Conservation (phyloP, 2,888 invertebrate species). For the Aricia artaxerxes region DNA sequence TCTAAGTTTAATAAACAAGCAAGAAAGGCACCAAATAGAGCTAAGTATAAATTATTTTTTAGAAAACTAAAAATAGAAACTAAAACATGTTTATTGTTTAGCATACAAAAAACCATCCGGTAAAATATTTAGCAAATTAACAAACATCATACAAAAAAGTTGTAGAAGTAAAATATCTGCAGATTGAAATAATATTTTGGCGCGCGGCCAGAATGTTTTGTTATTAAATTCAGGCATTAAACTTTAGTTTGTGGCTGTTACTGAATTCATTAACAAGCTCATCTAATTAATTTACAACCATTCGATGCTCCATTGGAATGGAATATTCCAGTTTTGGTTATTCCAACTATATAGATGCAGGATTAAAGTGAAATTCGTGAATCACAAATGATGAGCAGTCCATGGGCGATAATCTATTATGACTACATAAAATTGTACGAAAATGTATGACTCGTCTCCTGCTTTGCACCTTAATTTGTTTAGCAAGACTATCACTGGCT, state of each 20-base stretch:
- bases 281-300: slow-evolving; percentile 13
- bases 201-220: slow-evolving; percentile 20
- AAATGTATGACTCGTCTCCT: too few species aligned
- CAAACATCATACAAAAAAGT: slow-evolving; percentile 17
- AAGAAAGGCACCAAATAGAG: too few species aligned
- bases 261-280: slow-evolving; percentile 4
- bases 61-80: too few species aligned
- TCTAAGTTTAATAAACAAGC: too few species aligned
- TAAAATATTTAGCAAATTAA: neutral
- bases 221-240: slow-evolving; percentile 24
- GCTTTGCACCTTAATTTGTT: too few species aligned
- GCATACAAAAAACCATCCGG: neutral
- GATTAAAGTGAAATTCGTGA: neutral
- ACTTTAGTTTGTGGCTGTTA: slow-evolving; percentile 22
- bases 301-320: slow-evolving; percentile 7
- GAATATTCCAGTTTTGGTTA: neutral
- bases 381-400: neutral
- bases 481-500: too few species aligned
- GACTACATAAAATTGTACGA: too few species aligned
- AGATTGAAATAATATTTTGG: slow-evolving; percentile 27
- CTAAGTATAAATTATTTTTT: too few species aligned
- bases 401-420: too few species aligned
- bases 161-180: slow-evolving; percentile 22
- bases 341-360: neutral
- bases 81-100: too few species aligned